Base-by-base conservation (phyloP, 1,140 invertebrate genomes). In the Drosophila dunni region DNA sequence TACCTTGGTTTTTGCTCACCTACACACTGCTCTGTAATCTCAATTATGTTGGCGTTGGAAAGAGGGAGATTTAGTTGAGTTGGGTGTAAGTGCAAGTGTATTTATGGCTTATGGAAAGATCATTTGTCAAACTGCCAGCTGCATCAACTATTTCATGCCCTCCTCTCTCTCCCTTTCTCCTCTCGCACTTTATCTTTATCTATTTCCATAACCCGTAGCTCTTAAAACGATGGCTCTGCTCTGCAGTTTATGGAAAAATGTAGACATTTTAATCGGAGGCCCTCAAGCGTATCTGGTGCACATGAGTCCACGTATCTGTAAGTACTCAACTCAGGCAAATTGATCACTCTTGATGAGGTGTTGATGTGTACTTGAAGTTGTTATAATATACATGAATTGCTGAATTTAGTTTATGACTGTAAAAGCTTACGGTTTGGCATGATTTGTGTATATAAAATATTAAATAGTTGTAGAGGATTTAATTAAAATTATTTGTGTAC, bases 71-170 rank as follows among this genome's bases (percentile, higher is more conserved):
- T 63, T 53, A 36, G 68, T 33, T 38, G 24, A 10, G 6, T 51
- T 8, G 36, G 42, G 6, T 57, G 46, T 56, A 46, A 36, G 65
- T 62, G 58, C 54, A 61, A 61, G 70, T 40, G 45, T 71, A 70
- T 75, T 64, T 70, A 75, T 75, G 61, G 66, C 64, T 63, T 45
- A 61, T 73, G 42, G 63, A 44, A 53, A 45, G 56, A 67, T 48
- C 61, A 73, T 73, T 73, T 73, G 64, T 73, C 70, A 73, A 53
- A 45, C 53, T 61, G 70, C 46, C 40, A 51, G 51, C 68, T 73
- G 63, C 46, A 67, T 15, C 60, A 54, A 11, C 45, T 40, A 17
- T 20, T 3, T 11, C 34, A 10, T 51, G 24, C 3, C 3, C 50
- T 15, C 11, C 29, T 7, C 2, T 8, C 7, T 7, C 51, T 2